These are phyloP conservation scores for Phaenicophaeus curvirostris DNA, from an alignment of 2,797 vertebrate genomes.

Conservation along the genomic window DNA sequence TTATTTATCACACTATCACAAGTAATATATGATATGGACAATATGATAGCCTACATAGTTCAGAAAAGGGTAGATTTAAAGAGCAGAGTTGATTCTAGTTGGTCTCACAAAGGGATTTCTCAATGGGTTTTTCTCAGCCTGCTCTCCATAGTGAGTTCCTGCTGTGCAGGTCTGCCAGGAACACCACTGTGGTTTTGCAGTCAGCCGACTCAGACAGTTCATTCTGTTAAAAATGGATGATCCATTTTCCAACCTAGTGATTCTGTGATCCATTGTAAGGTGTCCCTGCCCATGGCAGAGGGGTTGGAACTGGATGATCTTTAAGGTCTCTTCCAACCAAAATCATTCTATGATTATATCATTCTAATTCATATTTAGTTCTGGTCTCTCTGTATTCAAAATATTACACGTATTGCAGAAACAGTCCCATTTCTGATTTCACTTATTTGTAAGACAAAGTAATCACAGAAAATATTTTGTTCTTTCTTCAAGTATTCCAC, in stretches of 20 bases:
- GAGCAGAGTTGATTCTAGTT: background rate
- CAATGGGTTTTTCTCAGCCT: background rate
- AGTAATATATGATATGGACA: background rate
- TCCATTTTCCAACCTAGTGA: too few relatives aligned
- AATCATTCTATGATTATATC: too few relatives aligned
- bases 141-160: background rate
- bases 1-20: background rate
- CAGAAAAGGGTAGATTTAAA: background rate
- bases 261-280: too few relatives aligned
- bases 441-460: background rate
- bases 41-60: background rate
- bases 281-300: too few relatives aligned
- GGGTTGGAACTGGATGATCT: too few relatives aligned
- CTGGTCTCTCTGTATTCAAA: background rate
- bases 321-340: too few relatives aligned
- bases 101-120: background rate
- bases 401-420: background rate
- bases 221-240: background rate
- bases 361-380: background rate
- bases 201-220: background rate
- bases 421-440: background rate
- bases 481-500: background rate
- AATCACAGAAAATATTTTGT: background rate
- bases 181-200: background rate
- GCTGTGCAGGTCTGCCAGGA: background rate